These are phyloP conservation scores for Zaprionus obscuricornis DNA, from an alignment of 2,888 invertebrate genomes.

Conservation along the genomic window DNA sequence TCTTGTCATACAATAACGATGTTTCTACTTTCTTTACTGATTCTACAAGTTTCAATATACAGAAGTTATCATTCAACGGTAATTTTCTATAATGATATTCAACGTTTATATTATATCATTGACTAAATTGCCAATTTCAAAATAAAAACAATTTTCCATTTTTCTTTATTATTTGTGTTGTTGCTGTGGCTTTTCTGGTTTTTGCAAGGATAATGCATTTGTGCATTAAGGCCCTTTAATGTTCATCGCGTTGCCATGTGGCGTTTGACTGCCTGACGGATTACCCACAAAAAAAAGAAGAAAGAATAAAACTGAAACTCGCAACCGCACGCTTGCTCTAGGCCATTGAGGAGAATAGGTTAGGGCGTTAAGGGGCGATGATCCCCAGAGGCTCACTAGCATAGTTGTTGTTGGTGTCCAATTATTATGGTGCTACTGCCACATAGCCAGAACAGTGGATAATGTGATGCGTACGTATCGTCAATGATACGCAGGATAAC, in stretches of 20 bases:
- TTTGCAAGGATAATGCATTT: constrained; percentile 41
- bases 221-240: constrained; percentile 48
- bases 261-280: constrained; percentile 43
- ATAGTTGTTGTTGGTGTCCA: constrained; percentile 40
- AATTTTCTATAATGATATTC: too few species aligned
- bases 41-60: too few species aligned
- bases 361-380: neutral
- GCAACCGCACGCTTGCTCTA: neutral
- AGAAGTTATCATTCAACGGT: too few species aligned
- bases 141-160: neutral
- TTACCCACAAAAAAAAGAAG: constrained; percentile 28
- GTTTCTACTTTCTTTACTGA: too few species aligned
- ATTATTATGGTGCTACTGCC: constrained; percentile 56
- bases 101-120: too few species aligned
- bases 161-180: neutral
- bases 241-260: constrained; percentile 40
- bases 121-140: too few species aligned
- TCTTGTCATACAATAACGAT: too few species aligned
- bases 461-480: constrained; percentile 63
- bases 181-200: neutral
- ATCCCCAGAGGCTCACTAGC: constrained; percentile 2
- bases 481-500: constrained; percentile 56
- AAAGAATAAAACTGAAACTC: constrained; percentile 6
- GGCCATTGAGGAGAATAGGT: neutral
- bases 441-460: constrained; percentile 44